Evolutionary conservation across 2,888 invertebrate genomes (phyloP), one percentile per base, ranked within the genome.

Genomic region (Catocala fraxini): DNA sequence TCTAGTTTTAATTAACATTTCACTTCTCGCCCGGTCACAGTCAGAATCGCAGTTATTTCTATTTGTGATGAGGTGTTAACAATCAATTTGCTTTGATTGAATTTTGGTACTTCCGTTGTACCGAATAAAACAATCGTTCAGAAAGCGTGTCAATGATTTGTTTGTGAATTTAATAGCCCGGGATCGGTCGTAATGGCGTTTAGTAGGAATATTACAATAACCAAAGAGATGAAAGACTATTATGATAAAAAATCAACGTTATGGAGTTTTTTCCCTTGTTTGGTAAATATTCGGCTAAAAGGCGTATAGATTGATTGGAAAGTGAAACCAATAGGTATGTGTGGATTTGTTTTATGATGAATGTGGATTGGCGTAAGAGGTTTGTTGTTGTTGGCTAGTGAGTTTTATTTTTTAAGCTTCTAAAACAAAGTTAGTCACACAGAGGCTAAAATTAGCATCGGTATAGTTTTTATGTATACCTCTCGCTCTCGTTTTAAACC

Each of bases 31-130:
- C 70, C 57, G 70, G 67, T 69, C 73, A 71, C 68, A 71, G 70
- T 68, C 63, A 47, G 70, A 67, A 77, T 79, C 63, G 75, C 71
- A 74, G 75, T 72, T 73, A 71, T 77, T 83, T 76, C 68, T 70
- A 71, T 69, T 70, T 56, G 68, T 71, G 73, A 69, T 68, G 69
- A 73, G 65, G 56, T 62, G 68, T 54, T 57, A 51, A 65, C 63
- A 79, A 80, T 82, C 76, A 71, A 81, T 78, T 79, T 60, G 74
- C 65, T 70, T 56, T 73, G 77, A 74, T 70, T 75, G 76, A 73
- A 73, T 75, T 76, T 63, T 59, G 65, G 43, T 65, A 69, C 64
- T 67, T 63, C 66, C 68, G 67, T 56, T 64, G 70, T 63, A 53
- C 63, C 53, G 51, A 58, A 75, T 69, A 53, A 69, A 73, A 73